These are phyloP conservation scores for Augochlora pura DNA, from an alignment of 1,140 invertebrate species.

Conservation along the genomic window DNA sequence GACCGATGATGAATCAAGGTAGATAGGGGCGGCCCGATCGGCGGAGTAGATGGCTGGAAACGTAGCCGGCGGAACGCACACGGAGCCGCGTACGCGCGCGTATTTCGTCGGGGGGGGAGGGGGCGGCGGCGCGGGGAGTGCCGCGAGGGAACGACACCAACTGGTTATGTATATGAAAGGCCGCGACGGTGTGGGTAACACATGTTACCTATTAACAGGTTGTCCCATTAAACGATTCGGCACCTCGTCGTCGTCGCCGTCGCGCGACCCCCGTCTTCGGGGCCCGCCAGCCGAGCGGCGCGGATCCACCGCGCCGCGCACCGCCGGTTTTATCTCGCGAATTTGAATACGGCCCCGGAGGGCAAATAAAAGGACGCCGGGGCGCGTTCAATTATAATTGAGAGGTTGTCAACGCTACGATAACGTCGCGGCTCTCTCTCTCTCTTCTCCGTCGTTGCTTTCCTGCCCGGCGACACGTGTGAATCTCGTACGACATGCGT, in stretches of 20 bases:
- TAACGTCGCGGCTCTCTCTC: slow-evolving; percentile 57
- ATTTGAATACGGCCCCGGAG: slow-evolving; percentile 64
- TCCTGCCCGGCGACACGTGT: slow-evolving; percentile 55
- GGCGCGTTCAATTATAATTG: slow-evolving; percentile 70
- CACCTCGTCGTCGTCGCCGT: slow-evolving; percentile 50
- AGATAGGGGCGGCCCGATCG: slow-evolving; percentile 6
- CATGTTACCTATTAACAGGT: slow-evolving; percentile 71
- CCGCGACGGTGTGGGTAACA: slow-evolving; percentile 57
- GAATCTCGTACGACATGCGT: slow-evolving; percentile 58
- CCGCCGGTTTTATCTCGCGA: slow-evolving; percentile 55
- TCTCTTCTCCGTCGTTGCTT: no score
- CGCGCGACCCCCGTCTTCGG: slow-evolving; percentile 26
- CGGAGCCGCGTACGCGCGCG: slow-evolving; percentile 32
- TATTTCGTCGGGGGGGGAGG: slow-evolving; percentile 27
- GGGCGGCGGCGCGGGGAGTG: no score
- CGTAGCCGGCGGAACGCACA: slow-evolving; percentile 29
- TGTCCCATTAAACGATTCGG: slow-evolving; percentile 72
- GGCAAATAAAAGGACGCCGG: slow-evolving; percentile 49
- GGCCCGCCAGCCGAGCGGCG: no score
- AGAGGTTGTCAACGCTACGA: slow-evolving; percentile 67
- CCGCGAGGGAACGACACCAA: slow-evolving; percentile 23
- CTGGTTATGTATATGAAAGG: slow-evolving; percentile 67
- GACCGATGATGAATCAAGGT: slow-evolving; percentile 8
- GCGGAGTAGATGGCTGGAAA: slow-evolving; percentile 16
- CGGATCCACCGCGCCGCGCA: not conserved